A percentile compares a stretch with the other conserved stretches of the same genome.
Evolutionary conservation across 2,888 invertebrate species (phyloP).

Genomic region (Philonicus albiceps): DNA sequence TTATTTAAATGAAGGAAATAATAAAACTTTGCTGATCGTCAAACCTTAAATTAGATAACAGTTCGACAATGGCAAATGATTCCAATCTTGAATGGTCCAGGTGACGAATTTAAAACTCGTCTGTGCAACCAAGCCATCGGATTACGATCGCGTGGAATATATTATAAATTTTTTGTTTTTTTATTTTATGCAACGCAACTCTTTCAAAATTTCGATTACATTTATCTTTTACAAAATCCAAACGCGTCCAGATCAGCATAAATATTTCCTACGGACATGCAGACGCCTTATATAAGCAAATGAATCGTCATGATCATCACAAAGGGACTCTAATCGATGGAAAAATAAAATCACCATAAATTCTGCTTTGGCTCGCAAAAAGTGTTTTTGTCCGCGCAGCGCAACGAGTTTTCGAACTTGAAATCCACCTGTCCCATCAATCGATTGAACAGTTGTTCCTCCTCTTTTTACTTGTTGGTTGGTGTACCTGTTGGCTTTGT

Average conservation of each 20-base stretch:
- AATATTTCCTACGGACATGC: background rate
- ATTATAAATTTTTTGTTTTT: no score
- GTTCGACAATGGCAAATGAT: background rate
- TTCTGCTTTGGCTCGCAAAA: background rate
- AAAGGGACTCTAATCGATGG: background rate
- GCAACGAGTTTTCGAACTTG: constrained; percentile 8
- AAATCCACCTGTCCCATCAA: constrained; percentile 41
- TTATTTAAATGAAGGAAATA: no score
- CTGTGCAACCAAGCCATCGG: background rate
- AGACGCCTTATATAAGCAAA: background rate
- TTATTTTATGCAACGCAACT: background rate
- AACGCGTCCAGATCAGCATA: background rate
- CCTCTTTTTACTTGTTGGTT: constrained; percentile 2
- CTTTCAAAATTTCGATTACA: background rate
- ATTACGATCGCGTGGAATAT: background rate
- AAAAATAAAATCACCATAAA: constrained; percentile 5
- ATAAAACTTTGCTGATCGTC: background rate
- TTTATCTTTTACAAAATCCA: background rate
- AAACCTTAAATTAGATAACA: background rate
- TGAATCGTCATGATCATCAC: background rate
- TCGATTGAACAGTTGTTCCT: constrained; percentile 30
- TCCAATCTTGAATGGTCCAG: background rate
- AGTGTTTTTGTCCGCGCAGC: background rate
- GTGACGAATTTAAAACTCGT: background rate
- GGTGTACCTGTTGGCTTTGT: constrained; percentile 10